phyloP scores from a whole-genome alignment of 2,888 invertebrate genomes.

The Stenodera caucasica region DNA sequence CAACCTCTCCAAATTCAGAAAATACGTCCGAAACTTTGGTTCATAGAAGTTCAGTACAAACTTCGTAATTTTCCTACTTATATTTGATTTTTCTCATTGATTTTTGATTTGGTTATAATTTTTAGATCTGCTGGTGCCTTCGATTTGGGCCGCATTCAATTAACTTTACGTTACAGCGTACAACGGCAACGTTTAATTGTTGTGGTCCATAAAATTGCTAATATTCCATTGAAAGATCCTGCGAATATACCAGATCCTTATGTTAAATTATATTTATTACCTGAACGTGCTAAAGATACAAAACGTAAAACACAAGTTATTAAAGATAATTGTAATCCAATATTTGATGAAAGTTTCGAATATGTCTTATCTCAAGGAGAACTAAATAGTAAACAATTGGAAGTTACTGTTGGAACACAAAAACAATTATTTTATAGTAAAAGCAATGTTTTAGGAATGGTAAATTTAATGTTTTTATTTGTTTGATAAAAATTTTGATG shows the following conservation, averaged over 20 bases:
- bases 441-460: conserved; percentile 82
- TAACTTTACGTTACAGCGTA: conserved; percentile 83
- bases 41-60: conserved; percentile 51
- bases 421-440: conserved; percentile 80
- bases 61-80: conserved; percentile 47
- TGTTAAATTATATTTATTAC: conserved; percentile 83
- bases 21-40: conserved; percentile 38
- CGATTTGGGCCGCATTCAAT: conserved; percentile 77
- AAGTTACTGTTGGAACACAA: conserved; percentile 86
- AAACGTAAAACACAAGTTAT: conserved; percentile 84
- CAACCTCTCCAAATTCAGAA: conserved; percentile 50
- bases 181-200: conserved; percentile 80
- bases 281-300: conserved; percentile 81
- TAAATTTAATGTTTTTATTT: conserved; percentile 52
- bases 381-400: conserved; percentile 73
- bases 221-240: conserved; percentile 65
- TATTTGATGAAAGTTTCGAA: conserved; percentile 90
- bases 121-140: conserved; percentile 70
- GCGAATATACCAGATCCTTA: conserved; percentile 87
- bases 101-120: conserved; percentile 16
- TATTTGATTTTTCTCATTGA: conserved; percentile 10
- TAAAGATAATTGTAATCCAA: conserved; percentile 89
- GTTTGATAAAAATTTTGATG: background rate
- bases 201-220: conserved; percentile 83
- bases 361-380: conserved; percentile 83